phyloP scores from a whole-genome alignment of 2,797 vertebrate species.

The Lagocephalus sceleratus region DNA sequence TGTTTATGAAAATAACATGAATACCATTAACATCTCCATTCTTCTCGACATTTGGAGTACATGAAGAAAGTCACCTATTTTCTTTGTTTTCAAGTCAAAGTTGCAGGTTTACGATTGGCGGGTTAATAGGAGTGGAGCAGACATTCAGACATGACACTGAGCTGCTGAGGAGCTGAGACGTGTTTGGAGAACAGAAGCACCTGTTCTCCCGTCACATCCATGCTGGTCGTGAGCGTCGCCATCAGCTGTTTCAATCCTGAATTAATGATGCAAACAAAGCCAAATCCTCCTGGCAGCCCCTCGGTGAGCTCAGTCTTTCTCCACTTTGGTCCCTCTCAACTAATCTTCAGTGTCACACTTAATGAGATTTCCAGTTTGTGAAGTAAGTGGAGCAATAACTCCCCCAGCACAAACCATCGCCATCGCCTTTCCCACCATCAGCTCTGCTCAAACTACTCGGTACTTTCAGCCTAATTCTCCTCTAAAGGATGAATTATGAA shows the following conservation, averaged over 20 bases:
- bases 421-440: slow-evolving; percentile 26
- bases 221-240: slow-evolving; percentile 66
- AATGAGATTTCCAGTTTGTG: slow-evolving; percentile 79
- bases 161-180: neutral
- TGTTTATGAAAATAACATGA: too few relatives aligned
- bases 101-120: too few relatives aligned
- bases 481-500: slow-evolving; percentile 39
- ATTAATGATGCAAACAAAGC: slow-evolving; percentile 80
- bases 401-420: slow-evolving; percentile 44
- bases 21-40: too few relatives aligned
- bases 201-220: slow-evolving; percentile 71
- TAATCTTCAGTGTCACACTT: slow-evolving; percentile 82
- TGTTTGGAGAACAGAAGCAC: slow-evolving; percentile 48
- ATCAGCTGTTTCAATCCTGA: slow-evolving; percentile 65
- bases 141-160: too few relatives aligned
- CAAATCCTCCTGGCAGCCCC: slow-evolving; percentile 64
- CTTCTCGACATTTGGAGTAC: too few relatives aligned
- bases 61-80: too few relatives aligned
- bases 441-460: slow-evolving; percentile 44
- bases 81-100: too few relatives aligned
- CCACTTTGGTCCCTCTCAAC: slow-evolving; percentile 72
- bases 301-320: slow-evolving; percentile 69
- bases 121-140: too few relatives aligned
- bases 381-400: slow-evolving; percentile 74
- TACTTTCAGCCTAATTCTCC: slow-evolving; percentile 37